Conservation (phyloP, 2,797 vertebrate species). For the Xiphorhynchus erythropygius region DNA sequence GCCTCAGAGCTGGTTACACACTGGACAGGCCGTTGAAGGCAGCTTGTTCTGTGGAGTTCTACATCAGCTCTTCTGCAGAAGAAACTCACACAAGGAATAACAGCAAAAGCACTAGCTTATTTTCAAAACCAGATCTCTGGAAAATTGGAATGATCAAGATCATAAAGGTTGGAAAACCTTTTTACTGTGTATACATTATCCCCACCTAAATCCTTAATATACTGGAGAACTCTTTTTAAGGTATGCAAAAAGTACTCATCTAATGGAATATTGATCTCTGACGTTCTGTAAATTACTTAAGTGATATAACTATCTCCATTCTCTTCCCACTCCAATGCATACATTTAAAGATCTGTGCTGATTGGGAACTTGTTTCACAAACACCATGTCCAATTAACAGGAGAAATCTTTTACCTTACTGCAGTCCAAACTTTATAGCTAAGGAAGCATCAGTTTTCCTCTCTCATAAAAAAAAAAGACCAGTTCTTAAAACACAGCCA, state of each 20-base stretch:
- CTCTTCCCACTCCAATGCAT: not conserved
- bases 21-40: not conserved
- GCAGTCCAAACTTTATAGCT: not conserved
- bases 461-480: not conserved
- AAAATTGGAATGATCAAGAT: not conserved
- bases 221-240: not conserved
- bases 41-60: not conserved
- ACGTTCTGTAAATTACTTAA: not conserved
- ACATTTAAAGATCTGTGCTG: not conserved
- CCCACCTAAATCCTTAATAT: not conserved
- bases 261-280: constrained; percentile 12
- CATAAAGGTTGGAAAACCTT: not conserved
- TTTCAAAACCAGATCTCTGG: not conserved
- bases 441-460: not conserved
- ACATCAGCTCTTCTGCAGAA: not conserved
- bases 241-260: not conserved
- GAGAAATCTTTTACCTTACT: not conserved
- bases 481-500: not conserved
- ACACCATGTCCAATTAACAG: not conserved
- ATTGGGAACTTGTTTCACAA: not conserved
- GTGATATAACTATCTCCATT: not conserved
- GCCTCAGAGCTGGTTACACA: not conserved
- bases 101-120: not conserved
- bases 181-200: not conserved
- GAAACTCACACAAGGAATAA: not conserved